Percentiles rank a stretch among this genome's conserved stretches.
Evolutionary conservation across 2,797 vertebrate genomes (phyloP).

Genomic region (Amblyraja radiata): DNA sequence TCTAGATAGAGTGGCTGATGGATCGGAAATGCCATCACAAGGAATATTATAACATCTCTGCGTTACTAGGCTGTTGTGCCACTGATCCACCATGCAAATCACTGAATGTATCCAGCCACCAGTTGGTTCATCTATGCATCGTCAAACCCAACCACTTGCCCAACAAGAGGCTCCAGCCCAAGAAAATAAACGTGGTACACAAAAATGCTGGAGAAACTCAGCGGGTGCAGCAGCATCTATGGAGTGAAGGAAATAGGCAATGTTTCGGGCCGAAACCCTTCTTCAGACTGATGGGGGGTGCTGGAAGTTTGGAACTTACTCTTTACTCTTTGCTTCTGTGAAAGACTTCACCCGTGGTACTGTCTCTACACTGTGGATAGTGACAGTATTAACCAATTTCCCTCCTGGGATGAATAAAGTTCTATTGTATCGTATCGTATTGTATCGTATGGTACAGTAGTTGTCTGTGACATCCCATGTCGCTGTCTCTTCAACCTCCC

Average conservation of each 20-base stretch:
- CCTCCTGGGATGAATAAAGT: too few species aligned
- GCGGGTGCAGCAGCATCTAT: too few species aligned
- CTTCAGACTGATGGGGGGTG: too few species aligned
- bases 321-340: too few species aligned
- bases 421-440: too few species aligned
- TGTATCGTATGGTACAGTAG: too few species aligned
- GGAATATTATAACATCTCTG: neutral
- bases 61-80: neutral
- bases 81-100: neutral
- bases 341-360: neutral
- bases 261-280: too few species aligned
- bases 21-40: neutral
- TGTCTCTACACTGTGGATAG: too few species aligned
- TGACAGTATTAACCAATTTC: too few species aligned
- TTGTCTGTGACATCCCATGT: neutral
- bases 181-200: neutral
- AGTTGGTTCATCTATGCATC: neutral
- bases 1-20: too few species aligned
- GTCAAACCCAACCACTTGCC: neutral
- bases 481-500: neutral
- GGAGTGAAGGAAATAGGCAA: too few species aligned
- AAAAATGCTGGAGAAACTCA: too few species aligned
- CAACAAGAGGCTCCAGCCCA: neutral
- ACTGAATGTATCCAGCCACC: neutral
- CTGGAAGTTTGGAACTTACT: neutral